Evolutionary conservation across 2,888 invertebrate species (phyloP).

Genomic region (Himalopsyche tibetana): DNA sequence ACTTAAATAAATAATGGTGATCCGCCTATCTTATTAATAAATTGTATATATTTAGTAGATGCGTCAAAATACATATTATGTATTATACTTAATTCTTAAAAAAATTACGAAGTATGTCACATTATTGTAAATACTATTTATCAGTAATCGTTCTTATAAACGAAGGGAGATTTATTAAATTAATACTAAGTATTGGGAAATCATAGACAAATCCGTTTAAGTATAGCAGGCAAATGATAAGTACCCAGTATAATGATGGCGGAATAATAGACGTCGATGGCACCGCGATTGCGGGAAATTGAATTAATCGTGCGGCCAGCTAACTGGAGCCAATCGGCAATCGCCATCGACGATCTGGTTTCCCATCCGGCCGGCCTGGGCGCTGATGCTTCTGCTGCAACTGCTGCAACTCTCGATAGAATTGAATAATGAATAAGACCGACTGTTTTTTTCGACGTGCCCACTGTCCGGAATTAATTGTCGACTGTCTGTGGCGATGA

Average conservation of each 20-base stretch:
- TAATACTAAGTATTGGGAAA: no score
- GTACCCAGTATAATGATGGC: conserved; percentile 24
- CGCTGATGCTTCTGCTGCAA: not conserved
- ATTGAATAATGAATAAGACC: not conserved
- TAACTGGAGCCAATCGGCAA: conserved; percentile 26
- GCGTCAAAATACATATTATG: no score
- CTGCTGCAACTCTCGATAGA: not conserved
- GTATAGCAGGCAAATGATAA: not conserved
- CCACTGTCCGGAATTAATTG: conserved; percentile 8
- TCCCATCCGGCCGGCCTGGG: conserved; percentile 24
- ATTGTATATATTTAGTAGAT: no score
- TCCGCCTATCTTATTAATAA: no score
- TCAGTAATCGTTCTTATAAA: no score
- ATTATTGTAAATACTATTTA: no score
- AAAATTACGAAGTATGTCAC: no score
- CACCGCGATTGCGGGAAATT: conserved; percentile 32
- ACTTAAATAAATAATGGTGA: no score
- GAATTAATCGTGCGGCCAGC: conserved; percentile 42
- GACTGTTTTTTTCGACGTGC: conserved; percentile 3
- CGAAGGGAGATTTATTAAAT: no score
- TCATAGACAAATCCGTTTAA: not conserved
- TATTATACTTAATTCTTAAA: no score
- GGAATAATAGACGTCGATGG: conserved; percentile 27
- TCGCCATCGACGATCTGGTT: conserved; percentile 34
- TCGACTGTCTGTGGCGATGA: not conserved